Evolutionary conservation across 2,797 vertebrate genomes (phyloP).

Genomic region (Phoebastria nigripes): DNA sequence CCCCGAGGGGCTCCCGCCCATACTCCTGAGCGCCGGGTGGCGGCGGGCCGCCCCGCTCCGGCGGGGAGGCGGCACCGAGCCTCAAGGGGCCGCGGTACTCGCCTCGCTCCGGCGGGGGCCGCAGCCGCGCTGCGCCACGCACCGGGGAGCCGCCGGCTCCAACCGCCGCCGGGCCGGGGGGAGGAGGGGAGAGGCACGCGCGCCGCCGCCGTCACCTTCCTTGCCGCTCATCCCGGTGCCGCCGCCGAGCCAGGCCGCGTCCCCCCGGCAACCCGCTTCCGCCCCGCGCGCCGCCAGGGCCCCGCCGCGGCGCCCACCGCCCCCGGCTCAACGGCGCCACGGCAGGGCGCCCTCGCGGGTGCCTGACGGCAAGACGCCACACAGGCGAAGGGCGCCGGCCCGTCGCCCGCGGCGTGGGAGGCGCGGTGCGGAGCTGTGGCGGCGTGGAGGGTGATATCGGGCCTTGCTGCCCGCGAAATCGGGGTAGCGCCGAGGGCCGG

Average conservation of each 20-base stretch:
- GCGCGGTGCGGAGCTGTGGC: rapidly evolving
- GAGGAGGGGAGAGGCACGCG: not conserved
- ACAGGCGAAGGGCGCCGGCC: rapidly evolving
- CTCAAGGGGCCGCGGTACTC: not conserved
- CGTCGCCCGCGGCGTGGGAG: rapidly evolving
- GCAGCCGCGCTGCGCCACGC: not conserved
- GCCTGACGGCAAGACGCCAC: not conserved
- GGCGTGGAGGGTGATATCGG: rapidly evolving
- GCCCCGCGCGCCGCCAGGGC: not conserved
- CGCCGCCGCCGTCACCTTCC: constrained; percentile 43
- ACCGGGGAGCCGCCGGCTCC: not conserved
- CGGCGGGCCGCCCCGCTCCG: not conserved
- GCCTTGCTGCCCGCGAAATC: rapidly evolving
- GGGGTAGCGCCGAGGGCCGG: rapidly evolving
- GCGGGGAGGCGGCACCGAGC: not conserved
- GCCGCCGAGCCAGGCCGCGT: not conserved
- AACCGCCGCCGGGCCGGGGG: not conserved
- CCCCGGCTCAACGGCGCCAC: no score
- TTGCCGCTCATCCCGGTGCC: constrained; percentile 55
- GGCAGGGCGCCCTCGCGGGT: rapidly evolving
- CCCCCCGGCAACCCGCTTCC: not conserved
- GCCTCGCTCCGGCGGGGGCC: not conserved
- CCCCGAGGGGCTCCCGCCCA: not conserved
- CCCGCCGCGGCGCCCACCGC: not conserved
- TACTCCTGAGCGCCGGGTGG: not conserved